Base-by-base conservation (phyloP, 1,140 invertebrate species). In the Nasonia longicornis region DNA sequence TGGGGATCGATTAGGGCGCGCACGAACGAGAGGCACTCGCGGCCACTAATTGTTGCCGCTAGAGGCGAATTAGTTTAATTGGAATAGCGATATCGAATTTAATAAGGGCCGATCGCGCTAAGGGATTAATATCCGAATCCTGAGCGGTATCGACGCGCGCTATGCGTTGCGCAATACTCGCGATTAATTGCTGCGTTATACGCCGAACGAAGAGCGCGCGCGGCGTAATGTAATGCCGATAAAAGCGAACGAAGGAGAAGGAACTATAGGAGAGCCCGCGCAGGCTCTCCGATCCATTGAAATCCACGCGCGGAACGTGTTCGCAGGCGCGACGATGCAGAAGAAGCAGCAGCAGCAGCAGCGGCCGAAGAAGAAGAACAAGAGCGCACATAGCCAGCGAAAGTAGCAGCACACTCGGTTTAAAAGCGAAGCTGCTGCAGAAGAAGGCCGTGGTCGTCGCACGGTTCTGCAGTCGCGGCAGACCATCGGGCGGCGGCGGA, bases 401-500 rank as follows among this genome's bases (percentile, higher is more conserved):
- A 2, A 52, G 48, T 20, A 52, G 48, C 48, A 52, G 48, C 48
- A 48, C 10, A 14, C 20, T 58, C 20, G 52, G 16, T 58, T 58
- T 58, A 20, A 58, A n/a, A 58, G 16, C 20, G 52, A 58, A 14
- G 52, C 52, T 58, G 20, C 52, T 58, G 52, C 52, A 58, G 52
- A 58, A 58, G 52, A 58, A 58, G 52, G 52, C 52, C 52, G 52
- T 58, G 52, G 2, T 58, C 52, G 52, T 58, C 52, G 52, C 52
- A 58, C 52, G 52, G 52, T 58, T 58, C 20, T 58, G 52, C 52
- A 45, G 38, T 52, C n/a, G 22, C 58, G 77, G 38, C 69, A 79
- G 77, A 79, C 77, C 69, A 58, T 63, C 77, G 31, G 77, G 77
- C 77, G 69, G 64, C 31, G 26, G 26, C 11, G 12, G 1, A 42